Base-by-base conservation (phyloP, 2,113 vertebrate genomes). In the Cynocephalus volans region DNA sequence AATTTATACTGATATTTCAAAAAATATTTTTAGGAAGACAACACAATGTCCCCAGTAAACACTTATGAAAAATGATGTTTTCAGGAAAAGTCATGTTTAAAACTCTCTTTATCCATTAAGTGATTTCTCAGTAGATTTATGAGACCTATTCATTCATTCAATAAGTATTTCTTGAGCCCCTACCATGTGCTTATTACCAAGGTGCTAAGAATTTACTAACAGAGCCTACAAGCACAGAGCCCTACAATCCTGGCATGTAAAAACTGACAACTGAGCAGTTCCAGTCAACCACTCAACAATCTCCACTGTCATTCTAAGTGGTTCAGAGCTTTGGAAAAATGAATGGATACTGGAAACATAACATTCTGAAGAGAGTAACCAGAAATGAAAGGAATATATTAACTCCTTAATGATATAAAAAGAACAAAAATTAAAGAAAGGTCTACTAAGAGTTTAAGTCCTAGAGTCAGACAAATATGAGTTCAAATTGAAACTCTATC, bases 51-150 rank as follows among this genome's bases (percentile, higher is more conserved):
- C 60, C 5, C 9, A 13, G 24, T 76, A 86, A 95, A 65, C 13
- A 86, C 26, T 92, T 72, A 70, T 83, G 36, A 85, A 52, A 69
- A 24, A 58, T 8, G 19, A 60, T n/a, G 13, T 83, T 92, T 83
- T 86, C 69, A 96, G 36, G 64, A 92, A 89, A 97, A 88, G 36
- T 24, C 23, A 90, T 76, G 19, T 28, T 96, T 92, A 96, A 87
- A 97, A 76, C 10, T 77, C 26, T 75, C 31, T 17, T 58, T 70
- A 77, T 26, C 2, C n/a, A 77, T 45, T 92, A 83, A n/a, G 60
- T 93, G 95, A 88, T 65, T 87, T 89, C 33, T 95, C 31, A 95
- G 21, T 73, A 69, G 45, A 9, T 87, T 80, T 69, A 95, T 33
- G 41, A 96, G 93, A 87, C 19, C 13, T 24, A 92, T 84, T 81